phyloP scores from a whole-genome alignment of 2,113 vertebrate species.

The Montifringilla adamsi region DNA sequence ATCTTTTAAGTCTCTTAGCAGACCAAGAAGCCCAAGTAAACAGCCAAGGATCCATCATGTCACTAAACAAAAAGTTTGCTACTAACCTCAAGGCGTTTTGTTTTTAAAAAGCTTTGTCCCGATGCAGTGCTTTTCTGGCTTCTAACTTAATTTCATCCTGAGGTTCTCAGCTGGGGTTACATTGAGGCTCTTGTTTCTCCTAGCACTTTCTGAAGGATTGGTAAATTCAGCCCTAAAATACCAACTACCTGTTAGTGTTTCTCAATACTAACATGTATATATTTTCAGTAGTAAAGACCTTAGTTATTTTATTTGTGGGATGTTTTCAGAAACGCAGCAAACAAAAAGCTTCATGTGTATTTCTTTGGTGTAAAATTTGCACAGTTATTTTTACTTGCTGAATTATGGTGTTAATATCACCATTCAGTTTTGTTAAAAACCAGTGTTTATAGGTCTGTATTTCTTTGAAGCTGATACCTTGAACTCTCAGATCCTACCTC shows the following conservation, averaged over 20 bases:
- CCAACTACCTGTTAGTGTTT: neutral
- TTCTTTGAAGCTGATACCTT: neutral
- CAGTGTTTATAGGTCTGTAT: neutral
- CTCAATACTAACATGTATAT: neutral
- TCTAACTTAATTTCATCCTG: neutral
- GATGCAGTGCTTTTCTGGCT: neutral
- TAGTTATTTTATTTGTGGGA: neutral
- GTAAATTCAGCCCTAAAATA: neutral
- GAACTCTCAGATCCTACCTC: neutral
- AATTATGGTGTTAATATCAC: neutral
- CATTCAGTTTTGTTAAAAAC: neutral
- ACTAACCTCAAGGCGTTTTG: neutral
- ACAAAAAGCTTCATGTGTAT: neutral
- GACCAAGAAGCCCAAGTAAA: neutral
- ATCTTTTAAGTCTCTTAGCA: neutral
- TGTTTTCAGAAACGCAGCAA: neutral
- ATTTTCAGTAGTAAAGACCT: neutral
- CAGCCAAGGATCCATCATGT: neutral
- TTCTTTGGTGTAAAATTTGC: neutral
- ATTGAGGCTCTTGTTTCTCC: neutral
- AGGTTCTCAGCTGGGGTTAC: neutral
- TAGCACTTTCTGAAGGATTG: neutral
- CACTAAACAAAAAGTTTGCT: neutral
- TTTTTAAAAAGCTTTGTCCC: neutral
- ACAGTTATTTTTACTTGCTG: neutral